Percentiles rank a stretch among this genome's conserved stretches.
phyloP scores from a whole-genome alignment of 1,140 invertebrate genomes.

The Protaetia brevitarsis region DNA sequence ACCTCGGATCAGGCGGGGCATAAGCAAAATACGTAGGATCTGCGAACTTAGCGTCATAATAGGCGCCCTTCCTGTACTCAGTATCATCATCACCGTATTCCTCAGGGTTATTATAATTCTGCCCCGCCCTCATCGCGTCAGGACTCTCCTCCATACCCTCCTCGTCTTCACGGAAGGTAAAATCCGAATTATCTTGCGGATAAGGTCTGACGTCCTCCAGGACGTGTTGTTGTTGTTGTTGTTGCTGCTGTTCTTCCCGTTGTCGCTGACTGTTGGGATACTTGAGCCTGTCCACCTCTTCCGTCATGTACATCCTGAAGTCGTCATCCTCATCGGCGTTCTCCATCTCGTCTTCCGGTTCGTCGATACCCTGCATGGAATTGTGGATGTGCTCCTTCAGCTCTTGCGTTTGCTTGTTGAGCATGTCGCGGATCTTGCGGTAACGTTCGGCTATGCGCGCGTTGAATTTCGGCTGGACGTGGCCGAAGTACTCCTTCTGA shows the following conservation, averaged over 20 bases:
- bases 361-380: background rate
- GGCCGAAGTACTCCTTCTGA: background rate
- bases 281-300: background rate
- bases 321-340: background rate
- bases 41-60: constrained; percentile 31
- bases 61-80: background rate
- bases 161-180: constrained; percentile 32
- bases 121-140: constrained; percentile 10
- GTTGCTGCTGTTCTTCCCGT: background rate
- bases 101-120: constrained; percentile 18
- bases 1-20: constrained; percentile 39
- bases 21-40: constrained; percentile 40
- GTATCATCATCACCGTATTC: background rate
- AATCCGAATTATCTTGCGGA: constrained; percentile 33
- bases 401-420: background rate
- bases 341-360: background rate
- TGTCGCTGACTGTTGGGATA: constrained; percentile 1
- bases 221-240: constrained; percentile 20
- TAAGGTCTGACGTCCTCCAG: constrained; percentile 36
- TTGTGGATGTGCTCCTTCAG: background rate
- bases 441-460: background rate
- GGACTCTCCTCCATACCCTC: constrained; percentile 15
- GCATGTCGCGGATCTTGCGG: background rate
- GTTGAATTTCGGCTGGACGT: background rate
- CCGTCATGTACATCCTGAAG: background rate